phyloP scores from a whole-genome alignment of 2,113 vertebrate genomes.

The Steatornis caripensis region DNA sequence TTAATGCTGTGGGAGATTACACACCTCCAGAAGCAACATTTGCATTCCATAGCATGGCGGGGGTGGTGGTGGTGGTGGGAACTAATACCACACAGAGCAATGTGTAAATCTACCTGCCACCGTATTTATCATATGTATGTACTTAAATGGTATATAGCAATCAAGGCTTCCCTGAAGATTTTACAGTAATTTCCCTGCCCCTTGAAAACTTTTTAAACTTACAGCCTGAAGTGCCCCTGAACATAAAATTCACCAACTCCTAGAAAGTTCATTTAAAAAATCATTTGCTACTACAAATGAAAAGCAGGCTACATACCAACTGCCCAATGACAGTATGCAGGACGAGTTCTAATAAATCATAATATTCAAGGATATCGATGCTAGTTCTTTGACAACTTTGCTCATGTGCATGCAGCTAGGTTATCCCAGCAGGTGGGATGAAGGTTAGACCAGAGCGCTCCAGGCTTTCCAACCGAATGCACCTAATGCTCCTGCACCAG shows the following conservation, averaged over 20 bases:
- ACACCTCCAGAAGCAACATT: not conserved
- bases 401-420: not conserved
- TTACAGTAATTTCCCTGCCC: not conserved
- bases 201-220: not conserved
- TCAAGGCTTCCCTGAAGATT: not conserved
- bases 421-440: not conserved
- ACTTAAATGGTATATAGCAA: not conserved
- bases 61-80: too few relatives aligned
- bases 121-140: not conserved
- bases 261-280: not conserved
- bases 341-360: accelerated
- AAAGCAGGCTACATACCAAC: not conserved
- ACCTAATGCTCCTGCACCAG: not conserved
- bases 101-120: not conserved
- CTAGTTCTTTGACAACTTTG: not conserved
- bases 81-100: not conserved
- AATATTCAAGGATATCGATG: not conserved
- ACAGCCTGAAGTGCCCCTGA: not conserved
- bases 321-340: not conserved
- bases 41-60: not conserved
- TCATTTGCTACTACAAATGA: not conserved
- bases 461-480: not conserved
- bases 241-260: not conserved
- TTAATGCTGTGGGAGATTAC: not conserved
- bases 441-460: not conserved